These are phyloP conservation scores for Girardinus metallicus DNA, from an alignment of 2,797 vertebrate species.

Conservation along the genomic window DNA sequence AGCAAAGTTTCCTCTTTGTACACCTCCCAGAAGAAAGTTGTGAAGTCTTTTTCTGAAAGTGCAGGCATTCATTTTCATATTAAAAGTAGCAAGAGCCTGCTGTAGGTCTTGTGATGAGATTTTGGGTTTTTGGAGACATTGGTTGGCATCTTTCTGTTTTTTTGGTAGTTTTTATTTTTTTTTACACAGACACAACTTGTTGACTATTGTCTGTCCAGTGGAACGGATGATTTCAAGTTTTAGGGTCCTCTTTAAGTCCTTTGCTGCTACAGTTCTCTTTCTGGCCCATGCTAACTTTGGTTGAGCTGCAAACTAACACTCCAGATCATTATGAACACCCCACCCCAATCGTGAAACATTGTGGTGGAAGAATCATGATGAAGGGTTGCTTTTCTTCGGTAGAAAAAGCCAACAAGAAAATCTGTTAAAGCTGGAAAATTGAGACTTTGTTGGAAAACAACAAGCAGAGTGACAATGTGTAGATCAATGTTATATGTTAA, in stretches of 20 bases:
- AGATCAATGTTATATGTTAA: neutral
- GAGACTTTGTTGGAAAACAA: neutral
- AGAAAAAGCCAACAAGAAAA: neutral
- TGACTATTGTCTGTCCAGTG: neutral
- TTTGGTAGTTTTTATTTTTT: neutral
- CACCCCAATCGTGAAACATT: neutral
- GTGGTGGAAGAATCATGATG: neutral
- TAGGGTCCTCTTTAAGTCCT: too few species aligned
- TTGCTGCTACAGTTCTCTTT: too few species aligned
- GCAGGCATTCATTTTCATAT: neutral
- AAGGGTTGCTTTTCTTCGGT: neutral
- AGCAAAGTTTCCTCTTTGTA: neutral
- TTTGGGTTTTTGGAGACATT: neutral
- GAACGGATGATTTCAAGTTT: too few species aligned
- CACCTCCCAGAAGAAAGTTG: neutral
- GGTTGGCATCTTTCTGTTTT: neutral
- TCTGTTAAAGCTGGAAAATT: neutral
- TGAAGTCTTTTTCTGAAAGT: neutral
- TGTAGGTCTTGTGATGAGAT: neutral
- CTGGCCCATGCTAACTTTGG: neutral
- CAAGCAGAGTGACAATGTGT: neutral
- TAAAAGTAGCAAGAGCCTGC: neutral
- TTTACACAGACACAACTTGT: neutral
- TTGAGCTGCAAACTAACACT: neutral
- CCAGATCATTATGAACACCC: neutral